A percentile compares a stretch with the other conserved stretches of the same genome.
Conservation (phyloP, 2,888 invertebrate species). For the Agrenia bidenticulata region DNA sequence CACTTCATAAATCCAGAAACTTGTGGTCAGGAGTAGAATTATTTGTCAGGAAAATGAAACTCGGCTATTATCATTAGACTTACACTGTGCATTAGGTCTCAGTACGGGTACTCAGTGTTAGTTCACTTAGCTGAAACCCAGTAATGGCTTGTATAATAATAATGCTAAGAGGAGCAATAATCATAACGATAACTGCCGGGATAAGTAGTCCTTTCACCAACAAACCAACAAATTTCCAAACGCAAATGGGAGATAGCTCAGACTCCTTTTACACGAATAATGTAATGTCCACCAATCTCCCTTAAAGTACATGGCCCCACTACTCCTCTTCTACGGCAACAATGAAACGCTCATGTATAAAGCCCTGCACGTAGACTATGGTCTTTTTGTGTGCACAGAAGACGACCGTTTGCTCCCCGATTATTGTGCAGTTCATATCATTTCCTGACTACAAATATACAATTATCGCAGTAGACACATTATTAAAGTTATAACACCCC, state of each 20-base stretch:
- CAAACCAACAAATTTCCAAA: constrained; percentile 10
- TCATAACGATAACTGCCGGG: constrained; percentile 16
- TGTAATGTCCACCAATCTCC: too few species aligned
- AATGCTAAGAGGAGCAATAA: constrained; percentile 15
- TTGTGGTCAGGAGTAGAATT: constrained; percentile 12
- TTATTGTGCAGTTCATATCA: constrained; percentile 11
- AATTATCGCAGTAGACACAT: neutral
- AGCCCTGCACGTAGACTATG: too few species aligned
- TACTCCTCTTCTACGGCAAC: too few species aligned
- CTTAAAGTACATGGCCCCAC: too few species aligned
- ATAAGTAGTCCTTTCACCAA: constrained; percentile 16
- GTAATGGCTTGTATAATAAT: constrained; percentile 21
- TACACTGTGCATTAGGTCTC: neutral
- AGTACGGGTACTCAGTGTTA: neutral
- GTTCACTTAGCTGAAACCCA: neutral
- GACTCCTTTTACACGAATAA: neutral
- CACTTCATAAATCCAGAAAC: constrained; percentile 18
- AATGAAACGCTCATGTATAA: too few species aligned
- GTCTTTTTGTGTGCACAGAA: too few species aligned
- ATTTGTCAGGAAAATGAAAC: constrained; percentile 13
- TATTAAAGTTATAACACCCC: neutral
- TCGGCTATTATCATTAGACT: constrained; percentile 4
- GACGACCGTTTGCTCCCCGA: neutral
- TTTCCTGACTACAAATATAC: constrained; percentile 10
- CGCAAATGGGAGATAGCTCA: neutral